Conservation (phyloP, 2,113 vertebrate species). For the Lethenteron reissneri region DNA sequence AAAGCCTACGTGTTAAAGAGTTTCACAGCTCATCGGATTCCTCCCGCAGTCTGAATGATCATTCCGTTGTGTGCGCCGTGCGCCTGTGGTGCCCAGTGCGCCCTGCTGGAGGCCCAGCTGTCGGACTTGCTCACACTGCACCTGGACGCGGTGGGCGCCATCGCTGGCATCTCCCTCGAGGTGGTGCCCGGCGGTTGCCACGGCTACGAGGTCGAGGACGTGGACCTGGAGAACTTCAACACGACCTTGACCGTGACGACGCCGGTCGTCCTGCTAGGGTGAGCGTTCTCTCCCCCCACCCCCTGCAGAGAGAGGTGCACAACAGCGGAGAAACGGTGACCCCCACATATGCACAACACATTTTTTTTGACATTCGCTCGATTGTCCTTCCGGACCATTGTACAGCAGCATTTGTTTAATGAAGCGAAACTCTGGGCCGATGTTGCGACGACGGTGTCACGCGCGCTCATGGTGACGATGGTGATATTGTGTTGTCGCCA, state of each 20-base stretch:
- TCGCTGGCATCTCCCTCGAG: constrained; percentile 57
- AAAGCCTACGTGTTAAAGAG: no score
- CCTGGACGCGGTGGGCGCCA: constrained; percentile 40
- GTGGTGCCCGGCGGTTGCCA: constrained; percentile 43
- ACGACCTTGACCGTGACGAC: constrained; percentile 40
- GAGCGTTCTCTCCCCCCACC: constrained; percentile 12
- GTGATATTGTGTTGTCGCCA: constrained; percentile 13
- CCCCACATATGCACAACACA: no score
- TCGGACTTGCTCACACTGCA: constrained; percentile 53
- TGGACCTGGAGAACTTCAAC: constrained; percentile 60
- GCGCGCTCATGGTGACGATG: no score
- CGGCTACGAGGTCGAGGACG: constrained; percentile 53
- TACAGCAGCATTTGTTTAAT: no score
- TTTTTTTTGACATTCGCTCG: no score
- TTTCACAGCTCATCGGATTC: no score
- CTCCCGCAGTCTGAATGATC: no score
- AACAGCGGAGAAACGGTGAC: no score
- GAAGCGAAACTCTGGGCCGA: no score
- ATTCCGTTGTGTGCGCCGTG: no score
- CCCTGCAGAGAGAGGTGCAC: neutral
- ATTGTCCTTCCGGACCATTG: no score
- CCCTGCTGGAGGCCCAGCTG: constrained; percentile 62
- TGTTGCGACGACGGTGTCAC: no score
- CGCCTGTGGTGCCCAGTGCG: constrained; percentile 26
- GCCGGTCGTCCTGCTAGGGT: constrained; percentile 38